Evolutionary conservation across 2,113 vertebrate genomes (phyloP).

Genomic region (Tyrannus savana): DNA sequence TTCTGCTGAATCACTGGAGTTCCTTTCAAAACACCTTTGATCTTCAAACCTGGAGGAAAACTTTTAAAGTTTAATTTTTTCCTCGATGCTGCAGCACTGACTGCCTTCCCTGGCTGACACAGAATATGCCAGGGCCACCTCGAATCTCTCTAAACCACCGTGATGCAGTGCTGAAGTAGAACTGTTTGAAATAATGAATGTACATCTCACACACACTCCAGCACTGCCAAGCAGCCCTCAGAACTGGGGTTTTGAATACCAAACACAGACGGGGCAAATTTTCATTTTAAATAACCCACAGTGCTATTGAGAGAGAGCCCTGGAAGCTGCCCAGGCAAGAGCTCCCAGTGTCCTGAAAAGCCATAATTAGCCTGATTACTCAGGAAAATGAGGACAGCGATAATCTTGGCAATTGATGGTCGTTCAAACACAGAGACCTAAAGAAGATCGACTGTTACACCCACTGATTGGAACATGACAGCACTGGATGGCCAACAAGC

Average conservation of each 20-base stretch:
- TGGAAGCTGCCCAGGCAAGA: neutral
- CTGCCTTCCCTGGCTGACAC: neutral
- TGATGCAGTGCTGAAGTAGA: neutral
- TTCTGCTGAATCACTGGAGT: neutral
- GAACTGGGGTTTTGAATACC: neutral
- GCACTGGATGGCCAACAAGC: neutral
- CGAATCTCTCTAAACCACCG: neutral
- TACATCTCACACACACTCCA: neutral
- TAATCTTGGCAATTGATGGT: neutral
- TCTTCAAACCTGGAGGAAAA: neutral
- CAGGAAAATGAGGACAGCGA: neutral
- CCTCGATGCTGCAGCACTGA: neutral
- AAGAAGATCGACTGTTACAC: neutral
- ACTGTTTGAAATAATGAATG: neutral
- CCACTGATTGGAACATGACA: neutral
- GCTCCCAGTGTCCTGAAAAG: neutral
- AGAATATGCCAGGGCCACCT: neutral
- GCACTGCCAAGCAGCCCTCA: neutral
- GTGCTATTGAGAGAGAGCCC: neutral
- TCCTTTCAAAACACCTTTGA: neutral
- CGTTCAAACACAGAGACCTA: neutral
- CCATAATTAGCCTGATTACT: neutral
- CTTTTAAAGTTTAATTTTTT: neutral
- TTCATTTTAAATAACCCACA: neutral
- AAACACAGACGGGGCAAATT: neutral